phyloP scores from a whole-genome alignment of 2,888 invertebrate genomes.

The Rotaria socialis region DNA sequence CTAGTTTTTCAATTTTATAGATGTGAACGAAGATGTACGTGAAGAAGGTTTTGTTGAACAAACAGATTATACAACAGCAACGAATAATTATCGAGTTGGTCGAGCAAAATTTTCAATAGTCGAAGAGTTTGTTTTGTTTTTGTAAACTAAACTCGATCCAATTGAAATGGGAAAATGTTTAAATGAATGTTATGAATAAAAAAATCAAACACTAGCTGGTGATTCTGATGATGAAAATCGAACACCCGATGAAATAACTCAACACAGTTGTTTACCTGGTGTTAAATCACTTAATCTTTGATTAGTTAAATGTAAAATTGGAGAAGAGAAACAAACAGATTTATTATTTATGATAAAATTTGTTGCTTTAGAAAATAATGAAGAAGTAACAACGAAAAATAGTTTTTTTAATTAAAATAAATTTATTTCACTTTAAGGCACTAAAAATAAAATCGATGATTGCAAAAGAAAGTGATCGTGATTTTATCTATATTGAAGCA shows the following conservation, averaged over 20 bases:
- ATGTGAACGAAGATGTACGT: conserved; percentile 39
- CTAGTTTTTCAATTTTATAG: background rate
- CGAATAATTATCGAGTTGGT: background rate
- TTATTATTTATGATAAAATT: conserved; percentile 90
- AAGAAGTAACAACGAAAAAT: background rate
- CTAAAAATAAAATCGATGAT: conserved; percentile 87
- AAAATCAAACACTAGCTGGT: background rate
- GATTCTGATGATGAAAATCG: conserved; percentile 34
- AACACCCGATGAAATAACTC: conserved; percentile 41
- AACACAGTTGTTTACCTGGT: conserved; percentile 42
- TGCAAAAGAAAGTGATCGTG: conserved; percentile 91
- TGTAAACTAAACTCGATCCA: conserved; percentile 28
- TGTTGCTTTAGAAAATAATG: conserved; percentile 42
- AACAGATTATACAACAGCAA: conserved; percentile 34
- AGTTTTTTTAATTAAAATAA: background rate
- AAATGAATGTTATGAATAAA: conserved; percentile 38
- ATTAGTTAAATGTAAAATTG: conserved; percentile 96
- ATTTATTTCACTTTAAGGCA: conserved; percentile 57
- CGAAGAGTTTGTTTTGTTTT: background rate
- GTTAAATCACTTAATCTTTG: conserved; percentile 84
- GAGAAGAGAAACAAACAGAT: conserved; percentile 88
- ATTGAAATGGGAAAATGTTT: conserved; percentile 41
- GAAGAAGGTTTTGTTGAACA: conserved; percentile 41
- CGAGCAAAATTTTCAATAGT: background rate
- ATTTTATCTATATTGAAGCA: conserved; percentile 94